Base-by-base conservation (phyloP, 2,797 vertebrate species). In the Muraenolepis orangiensis region DNA sequence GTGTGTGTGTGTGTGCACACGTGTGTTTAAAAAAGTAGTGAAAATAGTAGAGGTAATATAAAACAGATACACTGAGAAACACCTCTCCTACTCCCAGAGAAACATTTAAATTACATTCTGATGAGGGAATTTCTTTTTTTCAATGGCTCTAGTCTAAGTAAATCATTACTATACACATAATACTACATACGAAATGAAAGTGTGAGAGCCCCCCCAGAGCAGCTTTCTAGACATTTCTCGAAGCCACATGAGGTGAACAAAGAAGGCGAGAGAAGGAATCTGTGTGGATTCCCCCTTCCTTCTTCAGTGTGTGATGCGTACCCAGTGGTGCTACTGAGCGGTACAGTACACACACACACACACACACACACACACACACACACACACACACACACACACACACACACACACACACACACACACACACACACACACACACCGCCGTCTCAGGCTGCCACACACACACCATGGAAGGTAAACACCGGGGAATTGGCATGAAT, bases 21-120 rank as follows among this genome's bases (percentile, higher is more conserved):
- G n/a, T n/a, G n/a, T n/a, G n/a, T n/a, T n/a, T n/a, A n/a, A n/a
- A n/a, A n/a, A n/a, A n/a, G n/a, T n/a, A n/a, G n/a, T n/a, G n/a
- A n/a, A 66, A 28, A 20, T 32, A 57, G 11, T 6, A 32, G 69
- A 70, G 75, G 57, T 71, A 81, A 71, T 72, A 75, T 77, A 70
- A 29, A 57, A n/a, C 51, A 57, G 51, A 57, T 23, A 57, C n/a
- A 51, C 42, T 51, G 42, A 18, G 42, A 51, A n/a, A 57, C 23
- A 57, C 51, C n/a, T 57, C 51, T 57, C 10, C 20, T 23, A n/a
- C 51, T n/a, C 20, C 20, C 7, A 51, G 18, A 51, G 42, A 51
- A 51, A 51, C 42, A 18, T 51, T 51, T 16, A 51, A 18, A 18
- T 51, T 51, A 51, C 42, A 51, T 20, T 51, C 42, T 18, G 42